Evolutionary conservation across 2,888 invertebrate genomes (phyloP).

Genomic region (Rhogogaster chlorosoma): DNA sequence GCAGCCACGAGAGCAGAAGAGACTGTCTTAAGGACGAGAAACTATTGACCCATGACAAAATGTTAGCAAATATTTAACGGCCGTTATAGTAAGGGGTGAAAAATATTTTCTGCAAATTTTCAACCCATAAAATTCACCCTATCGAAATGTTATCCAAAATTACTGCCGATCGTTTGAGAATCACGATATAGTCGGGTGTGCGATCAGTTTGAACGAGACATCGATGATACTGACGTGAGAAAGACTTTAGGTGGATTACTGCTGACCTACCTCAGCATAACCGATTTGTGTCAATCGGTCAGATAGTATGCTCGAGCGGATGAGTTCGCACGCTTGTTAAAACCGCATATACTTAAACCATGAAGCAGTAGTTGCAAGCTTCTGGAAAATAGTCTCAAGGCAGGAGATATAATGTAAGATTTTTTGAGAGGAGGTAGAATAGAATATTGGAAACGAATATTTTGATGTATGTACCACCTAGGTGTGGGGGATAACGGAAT

Average conservation of each 20-base stretch:
- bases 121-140: background rate
- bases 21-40: background rate
- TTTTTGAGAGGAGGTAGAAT: background rate
- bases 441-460: background rate
- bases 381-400: background rate
- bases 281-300: constrained; percentile 45
- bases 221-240: background rate
- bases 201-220: background rate
- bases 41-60: background rate
- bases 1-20: background rate
- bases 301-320: constrained; percentile 2
- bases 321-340: background rate
- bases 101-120: background rate
- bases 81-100: background rate
- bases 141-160: background rate
- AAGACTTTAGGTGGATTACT: constrained; percentile 24
- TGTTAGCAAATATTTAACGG: background rate
- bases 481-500: constrained; percentile 27
- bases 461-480: background rate
- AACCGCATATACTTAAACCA: background rate
- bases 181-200: background rate
- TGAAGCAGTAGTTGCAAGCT: background rate
- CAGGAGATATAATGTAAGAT: background rate
- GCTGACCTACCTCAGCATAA: constrained; percentile 45
- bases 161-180: background rate